These are phyloP conservation scores for Drosophila chauvacae DNA, from an alignment of 1,140 invertebrate species.

Conservation along the genomic window DNA sequence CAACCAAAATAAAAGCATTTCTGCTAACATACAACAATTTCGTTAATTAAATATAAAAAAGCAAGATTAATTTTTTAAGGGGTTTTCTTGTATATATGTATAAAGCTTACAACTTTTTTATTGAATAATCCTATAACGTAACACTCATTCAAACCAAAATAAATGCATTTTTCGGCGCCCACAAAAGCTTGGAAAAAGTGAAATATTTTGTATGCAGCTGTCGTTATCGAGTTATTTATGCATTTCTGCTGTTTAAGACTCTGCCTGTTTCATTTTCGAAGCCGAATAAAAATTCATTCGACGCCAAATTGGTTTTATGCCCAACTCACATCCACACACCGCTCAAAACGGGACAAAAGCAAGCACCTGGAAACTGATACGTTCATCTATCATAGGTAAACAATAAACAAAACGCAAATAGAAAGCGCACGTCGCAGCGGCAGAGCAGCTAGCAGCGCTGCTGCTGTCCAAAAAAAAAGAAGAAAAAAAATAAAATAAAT, in stretches of 20 bases:
- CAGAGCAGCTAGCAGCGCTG: slow-evolving; percentile 32
- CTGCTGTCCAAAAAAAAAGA: slow-evolving; percentile 51
- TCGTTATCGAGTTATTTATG: slow-evolving; percentile 62
- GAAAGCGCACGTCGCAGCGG: slow-evolving; percentile 73
- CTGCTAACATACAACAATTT: too few species aligned
- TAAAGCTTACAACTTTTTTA: too few species aligned
- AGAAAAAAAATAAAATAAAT: slow-evolving; percentile 14
- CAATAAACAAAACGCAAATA: slow-evolving; percentile 83
- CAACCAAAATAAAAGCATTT: too few species aligned
- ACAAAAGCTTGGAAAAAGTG: slow-evolving; percentile 25
- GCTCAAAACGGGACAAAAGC: slow-evolving; percentile 17
- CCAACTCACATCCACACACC: slow-evolving; percentile 36
- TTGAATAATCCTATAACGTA: slow-evolving; percentile 5
- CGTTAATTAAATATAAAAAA: too few species aligned
- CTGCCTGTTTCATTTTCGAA: slow-evolving; percentile 45
- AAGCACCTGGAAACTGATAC: slow-evolving; percentile 62
- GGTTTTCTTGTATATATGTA: too few species aligned
- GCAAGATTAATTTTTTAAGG: too few species aligned
- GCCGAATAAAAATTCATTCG: slow-evolving; percentile 72
- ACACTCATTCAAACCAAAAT: slow-evolving; percentile 8
- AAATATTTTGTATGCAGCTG: slow-evolving; percentile 58
- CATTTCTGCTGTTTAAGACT: slow-evolving; percentile 55
- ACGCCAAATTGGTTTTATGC: slow-evolving; percentile 54
- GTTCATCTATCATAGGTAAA: slow-evolving; percentile 80
- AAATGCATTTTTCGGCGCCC: slow-evolving; percentile 8